These are phyloP conservation scores for Poliocrania exsul DNA, from an alignment of 2,797 vertebrate genomes.

Conservation along the genomic window DNA sequence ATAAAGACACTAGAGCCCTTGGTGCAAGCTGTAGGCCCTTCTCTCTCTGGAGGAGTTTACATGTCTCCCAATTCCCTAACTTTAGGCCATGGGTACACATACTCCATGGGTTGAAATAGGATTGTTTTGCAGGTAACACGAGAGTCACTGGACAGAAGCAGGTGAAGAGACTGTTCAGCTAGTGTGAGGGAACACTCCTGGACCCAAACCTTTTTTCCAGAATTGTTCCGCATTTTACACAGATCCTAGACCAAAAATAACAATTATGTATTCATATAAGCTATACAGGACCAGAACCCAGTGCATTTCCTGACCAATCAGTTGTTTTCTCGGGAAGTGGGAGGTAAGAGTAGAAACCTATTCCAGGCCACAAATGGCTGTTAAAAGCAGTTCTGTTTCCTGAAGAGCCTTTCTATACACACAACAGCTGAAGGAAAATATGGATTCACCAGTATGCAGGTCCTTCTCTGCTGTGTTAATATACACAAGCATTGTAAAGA, in stretches of 20 bases:
- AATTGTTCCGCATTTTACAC: neutral
- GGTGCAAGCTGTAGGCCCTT: neutral
- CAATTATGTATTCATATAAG: neutral
- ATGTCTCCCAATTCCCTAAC: neutral
- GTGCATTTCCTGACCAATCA: neutral
- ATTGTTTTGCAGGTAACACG: fast-evolving
- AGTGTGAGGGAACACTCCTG: neutral
- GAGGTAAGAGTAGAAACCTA: neutral
- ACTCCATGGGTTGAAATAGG: fast-evolving
- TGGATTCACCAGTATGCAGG: neutral
- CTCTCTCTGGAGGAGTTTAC: neutral
- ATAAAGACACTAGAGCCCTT: neutral
- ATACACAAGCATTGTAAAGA: neutral
- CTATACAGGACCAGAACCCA: neutral
- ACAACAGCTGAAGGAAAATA: neutral
- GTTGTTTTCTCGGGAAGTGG: neutral
- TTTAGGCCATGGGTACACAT: neutral
- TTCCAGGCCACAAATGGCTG: neutral
- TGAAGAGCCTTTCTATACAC: neutral
- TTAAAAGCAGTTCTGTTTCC: neutral
- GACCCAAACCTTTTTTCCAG: neutral
- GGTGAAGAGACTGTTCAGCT: neutral
- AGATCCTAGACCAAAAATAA: neutral
- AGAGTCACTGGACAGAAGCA: neutral
- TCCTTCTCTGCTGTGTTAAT: neutral